These are phyloP conservation scores for Diadophis punctatus DNA, from an alignment of 2,113 vertebrate genomes.

Conservation along the genomic window DNA sequence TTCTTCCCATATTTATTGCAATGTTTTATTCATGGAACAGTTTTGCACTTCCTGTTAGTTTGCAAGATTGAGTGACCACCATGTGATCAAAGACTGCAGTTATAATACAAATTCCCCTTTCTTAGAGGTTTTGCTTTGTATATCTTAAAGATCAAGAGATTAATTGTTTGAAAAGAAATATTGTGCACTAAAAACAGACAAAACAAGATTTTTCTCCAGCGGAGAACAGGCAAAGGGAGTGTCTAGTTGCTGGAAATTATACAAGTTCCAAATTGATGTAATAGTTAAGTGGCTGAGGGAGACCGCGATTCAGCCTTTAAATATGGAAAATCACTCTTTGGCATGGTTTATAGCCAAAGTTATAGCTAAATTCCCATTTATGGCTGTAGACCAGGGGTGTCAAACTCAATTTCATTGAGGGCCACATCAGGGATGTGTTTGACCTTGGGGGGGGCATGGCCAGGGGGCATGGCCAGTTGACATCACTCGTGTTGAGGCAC, in stretches of 20 bases:
- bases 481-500: too few relatives aligned
- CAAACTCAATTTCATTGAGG: too few relatives aligned
- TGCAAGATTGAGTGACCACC: conserved; percentile 51
- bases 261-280: background rate
- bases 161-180: background rate
- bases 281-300: background rate
- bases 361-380: background rate
- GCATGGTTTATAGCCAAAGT: background rate
- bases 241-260: background rate
- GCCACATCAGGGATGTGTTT: too few relatives aligned
- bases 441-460: too few relatives aligned
- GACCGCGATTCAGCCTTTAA: background rate
- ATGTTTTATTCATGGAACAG: conserved; percentile 57
- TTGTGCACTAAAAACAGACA: background rate
- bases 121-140: background rate
- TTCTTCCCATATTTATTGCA: conserved; percentile 48
- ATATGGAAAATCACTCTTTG: background rate
- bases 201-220: background rate
- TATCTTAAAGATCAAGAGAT: background rate
- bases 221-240: background rate
- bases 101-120: background rate
- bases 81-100: background rate
- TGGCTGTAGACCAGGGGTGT: background rate
- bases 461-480: too few relatives aligned
- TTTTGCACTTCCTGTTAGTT: conserved; percentile 46